Base-by-base conservation (phyloP, 1,140 invertebrate genomes). In the Heterodera schachtii region DNA sequence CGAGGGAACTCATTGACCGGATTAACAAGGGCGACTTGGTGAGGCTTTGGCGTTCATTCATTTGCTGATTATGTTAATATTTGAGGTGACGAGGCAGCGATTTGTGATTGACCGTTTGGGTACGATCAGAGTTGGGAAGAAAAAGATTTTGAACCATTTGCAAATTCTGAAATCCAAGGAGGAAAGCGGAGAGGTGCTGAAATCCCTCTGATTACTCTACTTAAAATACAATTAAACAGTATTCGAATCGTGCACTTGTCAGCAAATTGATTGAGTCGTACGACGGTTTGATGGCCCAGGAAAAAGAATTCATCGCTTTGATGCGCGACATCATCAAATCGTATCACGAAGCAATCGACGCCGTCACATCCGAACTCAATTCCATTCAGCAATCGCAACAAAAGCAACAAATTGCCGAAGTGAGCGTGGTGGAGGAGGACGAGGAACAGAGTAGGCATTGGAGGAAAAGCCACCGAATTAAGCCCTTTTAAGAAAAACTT, bases 91-190 rank as follows among this genome's bases (percentile, higher is more conserved):
- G 7, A 66, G 77, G 31, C 73, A 80, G 3, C 47, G 66, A 31
- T 41, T 60, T 31, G 77, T 80, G 16, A 57, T 80, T 47, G 78
- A 81, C 47, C 49, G 79, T 3, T 31, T 80, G 46, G 67, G n/a
- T 3, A 80, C 79, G 5, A 83, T 82, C n/a, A 81, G 81, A 2
- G 70, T 82, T 46, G 81, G 82, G n/a, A 82, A 82, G 73, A 73
- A 46, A 3, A 83, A 83, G 46, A 73, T 83, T 31, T 49, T 83
- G 44, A 80, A 79, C 3, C 52, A 66, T 43, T 49, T 83, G 16
- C 60, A 57, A 49, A 52, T 84, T 49, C 66, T 83, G 19, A 73
- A 78, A 57, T 31, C 75, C 16, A 83, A 83, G 52, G 82, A 84
- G 8, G 47, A 66, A 2, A 64, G 70, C 49, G 82, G 83, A 52